Evolutionary conservation across 1,140 invertebrate species (phyloP), one percentile per base, ranked within the genome.

Genomic region (Theocolax elegans): DNA sequence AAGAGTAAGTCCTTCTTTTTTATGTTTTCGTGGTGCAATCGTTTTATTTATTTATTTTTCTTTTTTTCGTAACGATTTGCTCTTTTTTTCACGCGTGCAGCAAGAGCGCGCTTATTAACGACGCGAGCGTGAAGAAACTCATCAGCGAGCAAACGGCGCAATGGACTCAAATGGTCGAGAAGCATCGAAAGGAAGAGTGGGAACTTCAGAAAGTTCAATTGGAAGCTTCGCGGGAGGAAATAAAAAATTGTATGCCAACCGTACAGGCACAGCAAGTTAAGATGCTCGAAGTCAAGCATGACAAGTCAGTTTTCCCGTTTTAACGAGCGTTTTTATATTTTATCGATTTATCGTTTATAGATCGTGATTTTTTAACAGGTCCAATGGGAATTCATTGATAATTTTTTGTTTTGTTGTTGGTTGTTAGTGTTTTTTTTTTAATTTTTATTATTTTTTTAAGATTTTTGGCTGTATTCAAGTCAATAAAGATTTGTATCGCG

Each of bases 111-210:
- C 81, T 95, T 1, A 87, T 90, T 48, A 90, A 90, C 70, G 95
- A 97, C 84, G 89, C 91, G 0, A 88, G 89, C 46, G 90, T 97
- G 64, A 91, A 93, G 74, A 91, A 93, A 78, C 79, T 96, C 19
- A 94, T 98, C 42, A 89, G 87, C 44, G 94, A 95, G 72, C 97
- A 99, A 87, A 97, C 95, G 2, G 85, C 90, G 13, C 95, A 98
- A 77, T 99, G 97, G 97, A 94, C 94, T 29, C 92, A 94, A 70
- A 91, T 99, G 89, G 90, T 96, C 68, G 91, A 93, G 72, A 89
- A 91, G n/a, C 97, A 99, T 74, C 89, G 94, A 35, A 91, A 92
- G 60, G 97, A 98, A 81, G 95, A 97, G 85, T 97, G 96, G 93
- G 92, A 94, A 70, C 86, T 95, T 77, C 87, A 96, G 71, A 92